Evolutionary conservation across 2,797 vertebrate genomes (phyloP).

Genomic region (Carduelis carduelis): DNA sequence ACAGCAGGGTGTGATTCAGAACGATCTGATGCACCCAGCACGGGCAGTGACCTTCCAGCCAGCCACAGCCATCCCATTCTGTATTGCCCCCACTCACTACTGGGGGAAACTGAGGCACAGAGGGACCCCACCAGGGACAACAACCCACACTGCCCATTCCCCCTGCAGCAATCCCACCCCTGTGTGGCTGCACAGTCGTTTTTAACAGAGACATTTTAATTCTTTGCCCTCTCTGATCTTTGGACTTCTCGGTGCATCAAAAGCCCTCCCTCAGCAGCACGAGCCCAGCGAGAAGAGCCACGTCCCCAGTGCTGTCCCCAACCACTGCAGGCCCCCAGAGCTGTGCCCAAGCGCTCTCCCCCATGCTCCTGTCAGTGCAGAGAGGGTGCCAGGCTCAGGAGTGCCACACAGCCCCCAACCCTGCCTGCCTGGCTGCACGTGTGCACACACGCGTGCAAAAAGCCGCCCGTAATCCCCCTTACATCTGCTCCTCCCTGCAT

Average conservation of each 20-base stretch:
- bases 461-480: not conserved
- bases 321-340: not conserved
- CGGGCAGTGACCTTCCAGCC: fast-evolving
- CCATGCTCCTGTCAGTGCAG: fast-evolving
- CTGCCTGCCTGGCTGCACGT: not conserved
- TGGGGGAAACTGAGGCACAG: not conserved
- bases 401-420: fast-evolving
- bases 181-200: not conserved
- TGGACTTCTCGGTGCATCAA: not conserved
- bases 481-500: not conserved
- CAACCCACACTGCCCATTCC: fast-evolving
- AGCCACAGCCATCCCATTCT: not conserved
- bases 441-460: not conserved
- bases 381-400: not conserved
- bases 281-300: fast-evolving
- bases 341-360: not conserved
- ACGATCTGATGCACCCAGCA: not conserved
- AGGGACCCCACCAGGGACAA: not conserved
- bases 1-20: fast-evolving
- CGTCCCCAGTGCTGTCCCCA: fast-evolving
- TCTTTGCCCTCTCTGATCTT: not conserved
- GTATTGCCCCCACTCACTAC: fast-evolving
- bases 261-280: fast-evolving
- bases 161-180: not conserved
- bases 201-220: not conserved